Conservation (phyloP, 2,113 vertebrate genomes). For the Alectura lathami region DNA sequence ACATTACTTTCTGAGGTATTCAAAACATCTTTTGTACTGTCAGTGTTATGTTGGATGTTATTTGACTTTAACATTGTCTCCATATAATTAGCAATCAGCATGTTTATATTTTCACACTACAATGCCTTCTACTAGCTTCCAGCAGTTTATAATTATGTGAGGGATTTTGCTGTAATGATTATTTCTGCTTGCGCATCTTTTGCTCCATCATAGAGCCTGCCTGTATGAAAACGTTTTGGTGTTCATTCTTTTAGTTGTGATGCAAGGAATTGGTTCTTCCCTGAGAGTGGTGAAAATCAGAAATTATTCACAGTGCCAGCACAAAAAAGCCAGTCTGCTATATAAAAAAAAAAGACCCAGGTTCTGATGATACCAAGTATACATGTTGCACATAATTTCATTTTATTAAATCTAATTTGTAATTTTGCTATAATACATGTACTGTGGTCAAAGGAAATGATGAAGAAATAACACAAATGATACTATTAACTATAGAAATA, state of each 20-base stretch:
- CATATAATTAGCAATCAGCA: conserved; percentile 31
- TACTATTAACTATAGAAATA: not conserved
- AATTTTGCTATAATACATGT: not conserved
- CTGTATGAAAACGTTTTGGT: not conserved
- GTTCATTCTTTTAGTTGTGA: not conserved
- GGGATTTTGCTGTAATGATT: conserved; percentile 10
- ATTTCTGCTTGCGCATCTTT: not conserved
- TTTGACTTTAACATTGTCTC: conserved; percentile 34
- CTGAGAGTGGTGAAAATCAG: not conserved
- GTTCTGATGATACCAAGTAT: not conserved
- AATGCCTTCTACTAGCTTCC: conserved; percentile 18
- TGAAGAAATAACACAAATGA: not conserved
- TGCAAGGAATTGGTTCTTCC: not conserved
- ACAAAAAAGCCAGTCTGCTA: not conserved
- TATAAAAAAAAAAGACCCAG: not conserved
- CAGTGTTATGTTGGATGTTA: not conserved
- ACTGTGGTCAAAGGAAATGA: not conserved
- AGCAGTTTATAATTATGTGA: conserved; percentile 9
- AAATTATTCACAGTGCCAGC: not conserved
- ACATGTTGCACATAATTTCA: not conserved
- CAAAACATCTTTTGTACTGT: conserved; percentile 6
- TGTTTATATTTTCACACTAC: conserved; percentile 39
- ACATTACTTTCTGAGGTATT: not conserved
- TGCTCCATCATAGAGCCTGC: not conserved
- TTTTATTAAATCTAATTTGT: not conserved